Evolutionary conservation across 2,113 vertebrate genomes (phyloP), one percentile per base, ranked within the genome.

Genomic region (Serinus canaria): DNA sequence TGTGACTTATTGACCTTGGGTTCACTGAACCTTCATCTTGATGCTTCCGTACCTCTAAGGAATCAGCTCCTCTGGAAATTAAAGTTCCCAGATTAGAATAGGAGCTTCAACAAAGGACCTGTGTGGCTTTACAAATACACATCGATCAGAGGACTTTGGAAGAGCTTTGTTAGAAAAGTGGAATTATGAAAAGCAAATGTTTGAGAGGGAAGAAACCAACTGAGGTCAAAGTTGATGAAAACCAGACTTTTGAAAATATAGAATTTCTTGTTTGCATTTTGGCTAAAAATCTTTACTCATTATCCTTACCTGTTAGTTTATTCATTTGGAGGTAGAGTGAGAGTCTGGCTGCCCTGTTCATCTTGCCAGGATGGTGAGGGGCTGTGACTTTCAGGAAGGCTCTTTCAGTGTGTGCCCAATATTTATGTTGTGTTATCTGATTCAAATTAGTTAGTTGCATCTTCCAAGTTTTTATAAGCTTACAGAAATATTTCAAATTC

Each of bases 101-200:
- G 95, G 53, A 44, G 53, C 88, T 89, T 69, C 3, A 5, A 83
- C 90, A 90, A 92, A 90, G 74, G 76, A 68, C 60, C 62, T 86
- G 56, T 52, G 13, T 64, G 86, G 53, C 93, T 95, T 92, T 89
- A 58, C 80, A 95, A 94, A 94, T 73, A 93, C 58, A 43, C 82
- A 39, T 87, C 6, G 11, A 93, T 94, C 81, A 92, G 72, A 69
- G 76, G 80, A 72, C 49, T 94, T 93, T 53, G 31, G 78, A 31
- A 81, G 85, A 70, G 60, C 83, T 94, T 81, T 90, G 83, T 92
- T 81, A 82, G 79, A 90, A 92, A 90, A 90, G 85, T 82, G 69
- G 86, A 84, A 89, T 96, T 96, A 92, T 94, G 90, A 50, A 92
- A 94, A 94, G 73, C 83, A 92, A 96, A 89, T 68, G 31, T 93